Percentiles rank a stretch among this genome's conserved stretches.
Evolutionary conservation across 2,113 vertebrate genomes (phyloP).

Genomic region (Clinocottus analis): DNA sequence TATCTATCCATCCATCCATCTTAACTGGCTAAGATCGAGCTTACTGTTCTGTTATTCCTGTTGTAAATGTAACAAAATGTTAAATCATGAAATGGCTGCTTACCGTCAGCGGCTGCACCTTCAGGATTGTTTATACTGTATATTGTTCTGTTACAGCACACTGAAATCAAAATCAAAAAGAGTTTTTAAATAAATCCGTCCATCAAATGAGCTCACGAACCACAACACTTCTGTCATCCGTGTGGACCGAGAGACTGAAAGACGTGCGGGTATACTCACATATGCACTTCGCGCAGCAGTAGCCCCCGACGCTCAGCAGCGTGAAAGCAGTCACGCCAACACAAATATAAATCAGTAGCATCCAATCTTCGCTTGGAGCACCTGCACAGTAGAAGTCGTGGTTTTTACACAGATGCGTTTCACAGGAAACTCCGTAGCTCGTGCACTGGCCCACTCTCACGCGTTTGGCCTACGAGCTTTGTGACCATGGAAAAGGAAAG

Average conservation of each 20-base stretch:
- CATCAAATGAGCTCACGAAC: neutral
- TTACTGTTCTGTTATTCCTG: neutral
- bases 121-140: neutral
- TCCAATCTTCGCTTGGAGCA: rapidly evolving
- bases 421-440: slow-evolving; percentile 47
- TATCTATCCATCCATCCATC: too few species aligned
- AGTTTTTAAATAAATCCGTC: neutral
- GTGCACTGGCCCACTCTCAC: neutral
- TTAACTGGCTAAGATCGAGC: neutral
- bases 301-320: slow-evolving; percentile 31
- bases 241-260: neutral
- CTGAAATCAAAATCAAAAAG: slow-evolving; percentile 38
- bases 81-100: neutral
- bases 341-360: slow-evolving; percentile 33
- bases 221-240: neutral
- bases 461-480: neutral
- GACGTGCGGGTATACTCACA: slow-evolving; percentile 62
- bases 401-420: slow-evolving; percentile 8
- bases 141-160: neutral
- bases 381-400: slow-evolving; percentile 23
- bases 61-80: neutral
- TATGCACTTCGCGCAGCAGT: slow-evolving; percentile 27
- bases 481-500: slow-evolving; percentile 19
- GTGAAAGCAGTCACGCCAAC: slow-evolving; percentile 32
- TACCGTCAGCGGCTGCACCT: neutral